phyloP scores from a whole-genome alignment of 2,888 invertebrate species.

The Octonoba sinensis region DNA sequence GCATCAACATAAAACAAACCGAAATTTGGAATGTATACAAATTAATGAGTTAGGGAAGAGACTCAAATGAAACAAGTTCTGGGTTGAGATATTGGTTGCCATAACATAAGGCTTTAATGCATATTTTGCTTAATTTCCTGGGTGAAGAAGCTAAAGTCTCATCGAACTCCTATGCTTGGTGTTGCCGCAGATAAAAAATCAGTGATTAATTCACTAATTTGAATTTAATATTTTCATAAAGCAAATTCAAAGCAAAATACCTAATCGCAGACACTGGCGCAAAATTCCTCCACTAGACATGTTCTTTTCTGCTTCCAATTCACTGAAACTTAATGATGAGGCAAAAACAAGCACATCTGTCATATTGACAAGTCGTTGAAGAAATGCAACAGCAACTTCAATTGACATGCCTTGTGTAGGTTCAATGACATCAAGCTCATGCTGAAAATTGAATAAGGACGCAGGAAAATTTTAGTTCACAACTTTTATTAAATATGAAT shows the following conservation, averaged over 20 bases:
- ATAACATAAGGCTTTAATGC: too few species aligned
- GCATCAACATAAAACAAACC: too few species aligned
- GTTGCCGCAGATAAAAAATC: too few species aligned
- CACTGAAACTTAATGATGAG: conserved; percentile 96
- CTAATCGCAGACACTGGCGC: conserved; percentile 91
- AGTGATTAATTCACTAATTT: too few species aligned
- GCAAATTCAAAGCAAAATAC: conserved; percentile 66
- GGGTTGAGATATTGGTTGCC: too few species aligned
- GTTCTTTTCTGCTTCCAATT: conserved; percentile 98
- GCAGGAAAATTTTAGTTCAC: background rate
- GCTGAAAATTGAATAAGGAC: conserved; percentile 76
- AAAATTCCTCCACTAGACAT: conserved; percentile 99
- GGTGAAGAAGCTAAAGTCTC: too few species aligned
- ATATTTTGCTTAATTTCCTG: too few species aligned
- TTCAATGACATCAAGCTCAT: conserved; percentile 97
- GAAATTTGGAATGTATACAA: too few species aligned
- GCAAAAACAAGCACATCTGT: conserved; percentile 99
- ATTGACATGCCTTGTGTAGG: conserved; percentile 99
- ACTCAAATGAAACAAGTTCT: too few species aligned
- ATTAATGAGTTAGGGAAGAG: too few species aligned
- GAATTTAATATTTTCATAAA: too few species aligned
- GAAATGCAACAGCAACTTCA: conserved; percentile 96
- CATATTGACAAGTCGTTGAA: conserved; percentile 98
- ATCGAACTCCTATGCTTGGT: too few species aligned
- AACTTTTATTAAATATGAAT: background rate